Base-by-base conservation (phyloP, 2,888 invertebrate species). In the Camponotus fellah region DNA sequence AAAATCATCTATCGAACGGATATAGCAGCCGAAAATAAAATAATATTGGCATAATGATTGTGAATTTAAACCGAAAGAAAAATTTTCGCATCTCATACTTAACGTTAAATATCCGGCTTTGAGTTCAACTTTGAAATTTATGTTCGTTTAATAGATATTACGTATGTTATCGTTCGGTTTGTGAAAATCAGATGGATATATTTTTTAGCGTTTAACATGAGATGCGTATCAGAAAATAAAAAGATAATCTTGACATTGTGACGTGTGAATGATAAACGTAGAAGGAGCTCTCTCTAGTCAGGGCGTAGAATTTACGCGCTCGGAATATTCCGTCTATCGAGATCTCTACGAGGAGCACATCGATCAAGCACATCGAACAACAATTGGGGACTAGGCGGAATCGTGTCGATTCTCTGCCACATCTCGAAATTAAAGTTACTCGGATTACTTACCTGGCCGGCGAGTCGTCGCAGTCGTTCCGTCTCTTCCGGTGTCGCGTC, bases 401-500 rank as follows among this genome's bases (percentile, higher is more conserved):
- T 53, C n/a, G 21, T 40, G 8, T 81, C 53, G 53, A 49, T 14
- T 37, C 26, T n/a, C 21, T 21, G 14, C 6, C 75, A 60, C 12
- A 32, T 60, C 46, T 72, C 34, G 9, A 46, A 80, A 77, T 37
- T 37, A 66, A 26, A 66, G 26, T 72, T 53, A 53, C 43, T 58
- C 65, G 14, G 37, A 72, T 83, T 49, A 89, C 92, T 80, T 87
- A 95, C 95, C 96, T 99, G 99, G 91, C 98, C 98, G 0, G 98
- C 98, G 92, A 99, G 96, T 49, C 98, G 98, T 91, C 98, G 97
- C 62, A 99, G 96, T 88, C 99, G 96, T 56, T 98, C 97, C 92
- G 98, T 97, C 93, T 99, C 98, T 87, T 97, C 97, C 14, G 97
- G 96, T 1, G 98, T 97, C 92, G 98, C 98, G 94, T 99, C 99